Evolutionary conservation across 1,140 invertebrate genomes (phyloP).

Genomic region (Anthonomus grandis): DNA sequence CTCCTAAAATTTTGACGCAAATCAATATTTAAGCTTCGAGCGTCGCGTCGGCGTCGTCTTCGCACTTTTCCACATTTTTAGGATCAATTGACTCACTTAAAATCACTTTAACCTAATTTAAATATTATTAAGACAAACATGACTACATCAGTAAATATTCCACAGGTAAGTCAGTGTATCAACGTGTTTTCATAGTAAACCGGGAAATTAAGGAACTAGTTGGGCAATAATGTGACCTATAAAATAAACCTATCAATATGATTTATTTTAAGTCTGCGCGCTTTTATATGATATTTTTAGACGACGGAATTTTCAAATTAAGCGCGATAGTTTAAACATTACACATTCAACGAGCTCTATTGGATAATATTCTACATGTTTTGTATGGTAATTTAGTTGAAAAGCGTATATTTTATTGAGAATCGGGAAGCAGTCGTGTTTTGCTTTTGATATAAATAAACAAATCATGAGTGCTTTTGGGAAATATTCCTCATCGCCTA

Average conservation of each 20-base stretch:
- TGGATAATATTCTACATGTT: neutral
- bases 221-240: neutral
- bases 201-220: too few species aligned
- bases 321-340: slow-evolving; percentile 11
- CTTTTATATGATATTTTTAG: slow-evolving; percentile 12
- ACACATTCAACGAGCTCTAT: slow-evolving; percentile 12
- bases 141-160: too few species aligned
- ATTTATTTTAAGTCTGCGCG: slow-evolving; percentile 12
- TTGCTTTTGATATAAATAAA: neutral
- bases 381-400: neutral
- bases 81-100: too few species aligned
- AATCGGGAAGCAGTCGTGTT: neutral
- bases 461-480: neutral
- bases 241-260: neutral
- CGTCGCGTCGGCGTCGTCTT: too few species aligned
- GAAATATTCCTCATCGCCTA: neutral
- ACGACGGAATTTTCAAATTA: slow-evolving; percentile 16
- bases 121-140: too few species aligned
- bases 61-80: too few species aligned
- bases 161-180: too few species aligned
- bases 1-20: too few species aligned
- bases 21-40: too few species aligned
- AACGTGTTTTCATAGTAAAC: too few species aligned
- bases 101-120: too few species aligned
- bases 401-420: neutral